Evolutionary conservation across 2,113 vertebrate genomes (phyloP).

Genomic region (Nanorana parkeri): DNA sequence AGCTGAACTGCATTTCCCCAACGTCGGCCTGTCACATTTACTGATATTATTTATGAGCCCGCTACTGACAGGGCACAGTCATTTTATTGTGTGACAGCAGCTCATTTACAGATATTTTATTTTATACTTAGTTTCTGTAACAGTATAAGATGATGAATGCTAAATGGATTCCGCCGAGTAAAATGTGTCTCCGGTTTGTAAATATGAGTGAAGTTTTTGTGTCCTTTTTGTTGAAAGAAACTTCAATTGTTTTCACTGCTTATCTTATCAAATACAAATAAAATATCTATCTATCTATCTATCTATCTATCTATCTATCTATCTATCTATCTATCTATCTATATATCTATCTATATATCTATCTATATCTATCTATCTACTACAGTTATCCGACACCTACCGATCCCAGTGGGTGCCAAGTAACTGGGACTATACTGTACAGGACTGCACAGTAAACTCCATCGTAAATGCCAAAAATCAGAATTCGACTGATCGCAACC

Average conservation of each 20-base stretch:
- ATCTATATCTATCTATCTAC: background rate
- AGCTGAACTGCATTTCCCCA: background rate
- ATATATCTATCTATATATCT: no score
- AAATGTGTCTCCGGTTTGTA: background rate
- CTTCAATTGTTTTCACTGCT: background rate
- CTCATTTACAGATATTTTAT: conserved; percentile 21
- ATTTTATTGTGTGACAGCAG: background rate
- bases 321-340: no score
- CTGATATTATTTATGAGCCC: conserved; percentile 17
- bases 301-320: no score
- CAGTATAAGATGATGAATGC: background rate
- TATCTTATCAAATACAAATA: no score
- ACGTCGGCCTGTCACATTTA: conserved; percentile 25
- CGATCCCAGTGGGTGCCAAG: no score
- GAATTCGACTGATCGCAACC: no score
- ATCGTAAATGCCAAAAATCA: no score
- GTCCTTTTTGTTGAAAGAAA: background rate
- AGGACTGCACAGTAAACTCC: no score
- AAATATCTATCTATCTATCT: no score
- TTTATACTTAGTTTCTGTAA: conserved; percentile 21
- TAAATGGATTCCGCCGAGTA: background rate
- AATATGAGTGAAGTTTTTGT: conserved; percentile 3
- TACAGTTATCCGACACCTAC: no score
- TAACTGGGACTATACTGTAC: no score
- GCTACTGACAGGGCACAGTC: background rate